These are phyloP conservation scores for Lepus oiostolus DNA, from an alignment of 2,797 vertebrate genomes.

Conservation along the genomic window DNA sequence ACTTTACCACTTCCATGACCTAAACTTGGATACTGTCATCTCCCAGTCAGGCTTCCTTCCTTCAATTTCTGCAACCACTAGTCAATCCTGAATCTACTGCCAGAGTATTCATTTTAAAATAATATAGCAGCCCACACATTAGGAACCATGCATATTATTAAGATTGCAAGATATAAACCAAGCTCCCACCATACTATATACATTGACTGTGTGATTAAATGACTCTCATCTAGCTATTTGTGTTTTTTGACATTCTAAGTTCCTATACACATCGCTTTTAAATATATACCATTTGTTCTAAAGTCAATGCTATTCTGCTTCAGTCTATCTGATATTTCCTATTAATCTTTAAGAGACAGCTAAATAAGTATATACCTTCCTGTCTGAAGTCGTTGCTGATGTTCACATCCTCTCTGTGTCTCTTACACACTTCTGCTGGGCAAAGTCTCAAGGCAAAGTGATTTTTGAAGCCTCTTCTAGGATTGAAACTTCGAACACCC, in stretches of 20 bases:
- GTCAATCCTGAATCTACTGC: too few species aligned
- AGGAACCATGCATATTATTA: background rate
- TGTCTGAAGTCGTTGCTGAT: background rate
- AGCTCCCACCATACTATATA: background rate
- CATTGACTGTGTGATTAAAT: background rate
- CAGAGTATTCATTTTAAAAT: slow-evolving; percentile 16
- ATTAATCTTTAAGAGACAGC: background rate
- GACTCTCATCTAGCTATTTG: background rate
- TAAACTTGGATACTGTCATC: too few species aligned
- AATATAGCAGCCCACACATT: background rate
- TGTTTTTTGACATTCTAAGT: background rate
- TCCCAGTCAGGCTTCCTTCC: too few species aligned
- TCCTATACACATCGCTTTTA: background rate
- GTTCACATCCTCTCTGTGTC: background rate
- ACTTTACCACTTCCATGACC: too few species aligned
- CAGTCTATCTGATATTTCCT: background rate
- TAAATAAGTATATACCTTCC: background rate
- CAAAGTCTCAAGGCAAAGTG: slow-evolving; percentile 19
- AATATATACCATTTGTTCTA: background rate
- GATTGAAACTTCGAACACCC: background rate
- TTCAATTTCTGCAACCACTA: too few species aligned
- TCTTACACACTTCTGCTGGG: background rate
- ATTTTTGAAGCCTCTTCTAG: background rate
- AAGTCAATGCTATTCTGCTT: background rate
- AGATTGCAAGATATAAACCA: background rate